Base-by-base conservation (phyloP, 2,113 vertebrate genomes). In the Salvelinus sp. region DNA sequence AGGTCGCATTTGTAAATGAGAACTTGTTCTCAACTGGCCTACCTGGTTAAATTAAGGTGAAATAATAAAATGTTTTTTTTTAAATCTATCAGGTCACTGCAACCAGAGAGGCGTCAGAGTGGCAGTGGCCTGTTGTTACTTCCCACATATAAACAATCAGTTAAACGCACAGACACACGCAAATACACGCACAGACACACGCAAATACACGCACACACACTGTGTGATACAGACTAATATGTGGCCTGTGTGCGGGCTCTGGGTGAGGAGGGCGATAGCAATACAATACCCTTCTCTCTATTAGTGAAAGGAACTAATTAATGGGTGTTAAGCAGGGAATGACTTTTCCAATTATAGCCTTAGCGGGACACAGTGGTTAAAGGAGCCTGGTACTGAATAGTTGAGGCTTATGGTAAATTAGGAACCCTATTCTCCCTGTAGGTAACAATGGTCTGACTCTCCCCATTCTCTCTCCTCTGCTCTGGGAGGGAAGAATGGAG, bases 381-480 rank as follows among this genome's bases (percentile, higher is more conserved):
- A 96, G 93, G 92, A 94, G 95, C 92, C 91, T 91, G 92, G 92
- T 93, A 93, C 82, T 94, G 94, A 96, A 94, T 93, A 94, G 95
- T 91, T 72, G 90, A 90, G 94, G 94, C 95, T 93, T 94, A 90
- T 62, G 87, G 93, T 94, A 94, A 95, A 96, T 95, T 95, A 96
- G 93, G 93, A 89, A 44, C 91, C 93, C 87, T 95, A 94, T 92
- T 94, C 87, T 87, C 85, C 91, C 85, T 25, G 68, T 86, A 88
- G 87, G 85, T 89, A 86, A 91, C 90, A 92, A 91, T 89, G 82
- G 83, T 81, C 72, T 76, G 76, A 86, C 75, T 87, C 73, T 74
- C 74, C 82, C 80, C 65, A 50, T 78, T 74, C 69, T 28, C 73
- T 85, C 81, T 70, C 83, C 69, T 77, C 65, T 78, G 76, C 81